Evolutionary conservation across 1,140 invertebrate genomes (phyloP).

Genomic region (Trachelipus rathkii): DNA sequence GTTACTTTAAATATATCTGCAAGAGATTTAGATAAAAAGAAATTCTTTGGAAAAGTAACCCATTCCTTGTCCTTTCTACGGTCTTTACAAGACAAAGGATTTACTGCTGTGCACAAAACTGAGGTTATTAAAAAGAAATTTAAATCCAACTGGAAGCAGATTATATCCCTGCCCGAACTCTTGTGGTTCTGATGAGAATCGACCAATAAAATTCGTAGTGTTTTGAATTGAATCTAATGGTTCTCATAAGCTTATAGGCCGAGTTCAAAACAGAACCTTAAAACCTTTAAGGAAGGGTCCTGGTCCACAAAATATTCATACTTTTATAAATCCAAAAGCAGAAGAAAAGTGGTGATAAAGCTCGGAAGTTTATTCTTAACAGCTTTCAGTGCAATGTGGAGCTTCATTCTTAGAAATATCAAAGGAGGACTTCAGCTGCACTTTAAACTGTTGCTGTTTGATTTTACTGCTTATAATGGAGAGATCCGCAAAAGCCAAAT

Average conservation of each 20-base stretch:
- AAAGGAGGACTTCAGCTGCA: constrained; percentile 57
- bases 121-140: constrained; percentile 58
- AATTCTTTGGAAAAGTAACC: constrained; percentile 58
- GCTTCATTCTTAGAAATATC: constrained; percentile 55
- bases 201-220: constrained; percentile 53
- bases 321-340: constrained; percentile 54
- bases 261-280: constrained; percentile 51
- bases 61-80: constrained; percentile 56
- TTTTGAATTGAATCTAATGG: constrained; percentile 54
- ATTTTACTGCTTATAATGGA: constrained; percentile 63
- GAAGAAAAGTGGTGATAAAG: constrained; percentile 53
- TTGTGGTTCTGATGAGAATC: constrained; percentile 58
- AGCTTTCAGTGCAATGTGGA: constrained; percentile 43
- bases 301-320: constrained; percentile 47
- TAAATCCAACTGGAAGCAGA: constrained; percentile 58
- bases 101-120: constrained; percentile 56
- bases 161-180: constrained; percentile 52
- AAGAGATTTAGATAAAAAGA: constrained; percentile 56
- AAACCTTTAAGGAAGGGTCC: constrained; percentile 46
- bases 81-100: constrained; percentile 54
- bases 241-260: constrained; percentile 54
- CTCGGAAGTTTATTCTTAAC: constrained; percentile 50
- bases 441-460: constrained; percentile 61
- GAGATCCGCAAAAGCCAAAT: constrained; percentile 54
- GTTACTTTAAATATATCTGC: constrained; percentile 54